Conservation (phyloP, 2,113 vertebrate genomes). For the Paratilapia polleni region DNA sequence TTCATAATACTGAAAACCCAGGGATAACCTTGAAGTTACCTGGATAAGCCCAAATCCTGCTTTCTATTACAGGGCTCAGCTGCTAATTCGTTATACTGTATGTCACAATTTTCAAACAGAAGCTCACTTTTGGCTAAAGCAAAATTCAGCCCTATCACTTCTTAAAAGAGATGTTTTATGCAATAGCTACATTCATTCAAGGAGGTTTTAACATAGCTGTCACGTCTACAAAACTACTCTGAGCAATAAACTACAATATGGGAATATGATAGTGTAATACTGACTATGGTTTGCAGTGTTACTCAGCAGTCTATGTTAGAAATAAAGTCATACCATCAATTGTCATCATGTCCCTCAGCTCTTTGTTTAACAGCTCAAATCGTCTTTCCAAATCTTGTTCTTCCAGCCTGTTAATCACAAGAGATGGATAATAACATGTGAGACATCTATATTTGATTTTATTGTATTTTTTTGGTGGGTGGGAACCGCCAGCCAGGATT, state of each 20-base stretch:
- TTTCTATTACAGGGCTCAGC: no score
- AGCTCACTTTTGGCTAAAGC: background rate
- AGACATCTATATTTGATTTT: background rate
- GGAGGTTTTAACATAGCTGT: background rate
- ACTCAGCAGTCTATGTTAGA: background rate
- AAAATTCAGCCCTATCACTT: background rate
- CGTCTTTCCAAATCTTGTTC: slow-evolving; percentile 89
- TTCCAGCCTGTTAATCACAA: slow-evolving; percentile 81
- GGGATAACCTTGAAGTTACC: no score
- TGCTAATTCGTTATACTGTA: background rate
- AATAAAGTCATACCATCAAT: slow-evolving; percentile 49
- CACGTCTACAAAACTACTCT: background rate
- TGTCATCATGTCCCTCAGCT: slow-evolving; percentile 87
- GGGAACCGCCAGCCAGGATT: fast-evolving
- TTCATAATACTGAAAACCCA: no score
- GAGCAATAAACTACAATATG: fast-evolving
- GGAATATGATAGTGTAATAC: background rate
- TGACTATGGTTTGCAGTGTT: background rate
- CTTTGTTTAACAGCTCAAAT: slow-evolving; percentile 88
- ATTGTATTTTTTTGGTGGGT: background rate
- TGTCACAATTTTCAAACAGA: background rate
- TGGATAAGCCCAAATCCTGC: background rate
- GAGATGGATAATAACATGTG: background rate
- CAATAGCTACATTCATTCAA: no score
- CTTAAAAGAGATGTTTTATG: no score